A percentile compares a stretch with the other conserved stretches of the same genome.
Evolutionary conservation across 2,797 vertebrate genomes (phyloP).

Genomic region (Xiphophorus birchmanni): DNA sequence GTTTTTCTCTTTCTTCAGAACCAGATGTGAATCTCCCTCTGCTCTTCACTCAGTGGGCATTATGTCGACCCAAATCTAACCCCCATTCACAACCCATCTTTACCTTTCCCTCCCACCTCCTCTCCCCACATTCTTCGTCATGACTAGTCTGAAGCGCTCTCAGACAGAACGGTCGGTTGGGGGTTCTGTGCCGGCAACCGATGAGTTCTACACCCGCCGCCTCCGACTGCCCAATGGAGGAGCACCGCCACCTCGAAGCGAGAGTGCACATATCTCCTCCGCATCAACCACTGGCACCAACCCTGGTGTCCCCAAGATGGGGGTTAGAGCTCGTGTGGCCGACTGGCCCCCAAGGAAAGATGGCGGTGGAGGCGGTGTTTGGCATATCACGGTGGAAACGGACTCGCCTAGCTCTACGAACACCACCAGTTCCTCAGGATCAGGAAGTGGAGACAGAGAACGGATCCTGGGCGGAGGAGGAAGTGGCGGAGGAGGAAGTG

Average conservation of each 20-base stretch:
- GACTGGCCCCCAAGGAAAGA: slow-evolving; percentile 99
- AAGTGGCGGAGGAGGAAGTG: slow-evolving; percentile 33
- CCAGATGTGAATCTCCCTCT: slow-evolving; percentile 63
- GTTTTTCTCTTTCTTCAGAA: slow-evolving; percentile 43
- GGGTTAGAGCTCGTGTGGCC: slow-evolving; percentile 95
- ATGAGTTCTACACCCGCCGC: slow-evolving; percentile 97
- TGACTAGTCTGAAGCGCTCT: slow-evolving; percentile 99
- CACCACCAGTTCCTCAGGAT: slow-evolving; percentile 75
- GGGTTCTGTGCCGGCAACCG: slow-evolving; percentile 89
- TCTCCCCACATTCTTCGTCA: slow-evolving; percentile 76
- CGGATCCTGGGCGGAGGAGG: slow-evolving; percentile 58
- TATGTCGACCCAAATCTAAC: slow-evolving; percentile 79
- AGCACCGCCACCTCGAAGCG: slow-evolving; percentile 91
- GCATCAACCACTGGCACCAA: slow-evolving; percentile 80
- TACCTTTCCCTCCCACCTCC: slow-evolving; percentile 56
- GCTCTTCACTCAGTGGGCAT: slow-evolving; percentile 55
- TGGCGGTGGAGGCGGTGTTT: slow-evolving; percentile 77
- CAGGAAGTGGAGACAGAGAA: slow-evolving; percentile 76
- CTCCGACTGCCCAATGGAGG: slow-evolving; percentile 96
- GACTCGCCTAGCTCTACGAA: slow-evolving; percentile 82
- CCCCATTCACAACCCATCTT: slow-evolving; percentile 52
- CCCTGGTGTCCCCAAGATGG: slow-evolving; percentile 98
- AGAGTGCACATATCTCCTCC: slow-evolving; percentile 82
- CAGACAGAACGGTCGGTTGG: slow-evolving; percentile 97
- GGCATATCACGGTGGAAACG: slow-evolving; percentile 85